phyloP scores from a whole-genome alignment of 2,113 vertebrate species.

The Anhinga rufa region DNA sequence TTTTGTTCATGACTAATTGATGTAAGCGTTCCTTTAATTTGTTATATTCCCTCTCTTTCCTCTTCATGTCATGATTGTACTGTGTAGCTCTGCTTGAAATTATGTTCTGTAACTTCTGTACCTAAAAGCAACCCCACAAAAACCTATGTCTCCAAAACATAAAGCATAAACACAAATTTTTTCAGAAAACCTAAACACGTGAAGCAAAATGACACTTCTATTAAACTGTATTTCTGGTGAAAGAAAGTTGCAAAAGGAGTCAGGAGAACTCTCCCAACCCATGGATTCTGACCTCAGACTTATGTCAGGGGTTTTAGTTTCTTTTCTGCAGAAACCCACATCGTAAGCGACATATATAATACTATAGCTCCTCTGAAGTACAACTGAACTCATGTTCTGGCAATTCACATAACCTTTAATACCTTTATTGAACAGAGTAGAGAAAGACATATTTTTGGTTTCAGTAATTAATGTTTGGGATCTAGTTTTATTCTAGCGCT shows the following conservation, averaged over 20 bases:
- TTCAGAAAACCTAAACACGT: not conserved
- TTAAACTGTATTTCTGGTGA: not conserved
- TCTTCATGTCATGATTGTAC: constrained; percentile 94
- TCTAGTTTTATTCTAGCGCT: not conserved
- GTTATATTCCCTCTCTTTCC: constrained; percentile 89
- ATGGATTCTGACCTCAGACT: not conserved
- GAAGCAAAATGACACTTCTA: not conserved
- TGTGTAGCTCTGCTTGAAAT: constrained; percentile 93
- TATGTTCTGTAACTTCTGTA: constrained; percentile 93
- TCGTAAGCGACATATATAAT: not conserved
- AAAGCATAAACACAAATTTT: not conserved
- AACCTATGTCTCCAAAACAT: not conserved
- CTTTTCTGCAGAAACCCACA: not conserved
- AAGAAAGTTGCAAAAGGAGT: not conserved
- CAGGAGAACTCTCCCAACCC: not conserved
- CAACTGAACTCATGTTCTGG: not conserved
- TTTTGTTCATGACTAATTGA: constrained; percentile 91
- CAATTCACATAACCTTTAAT: not conserved
- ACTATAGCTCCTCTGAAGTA: not conserved
- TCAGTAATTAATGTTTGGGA: not conserved
- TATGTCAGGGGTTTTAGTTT: not conserved
- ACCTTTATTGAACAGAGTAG: not conserved
- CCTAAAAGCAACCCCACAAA: constrained; percentile 67
- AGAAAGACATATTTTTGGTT: not conserved
- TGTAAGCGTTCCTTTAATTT: constrained; percentile 93